Percentiles rank a stretch among this genome's conserved stretches.
Conservation (phyloP, 2,113 vertebrate genomes). For the Seriola aureovittata region DNA sequence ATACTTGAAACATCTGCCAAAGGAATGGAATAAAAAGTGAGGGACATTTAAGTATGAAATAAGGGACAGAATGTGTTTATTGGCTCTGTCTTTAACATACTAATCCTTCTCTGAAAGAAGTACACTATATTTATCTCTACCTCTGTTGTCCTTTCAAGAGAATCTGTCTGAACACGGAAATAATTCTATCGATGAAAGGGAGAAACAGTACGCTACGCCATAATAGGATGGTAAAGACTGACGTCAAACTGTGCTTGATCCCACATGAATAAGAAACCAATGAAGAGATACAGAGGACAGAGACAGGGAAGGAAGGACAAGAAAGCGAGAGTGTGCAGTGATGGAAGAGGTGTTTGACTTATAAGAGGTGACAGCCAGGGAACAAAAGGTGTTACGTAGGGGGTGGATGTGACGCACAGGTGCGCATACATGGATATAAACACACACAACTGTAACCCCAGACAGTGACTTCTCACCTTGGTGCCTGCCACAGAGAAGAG, state of each 20-base stretch:
- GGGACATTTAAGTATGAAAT: not conserved
- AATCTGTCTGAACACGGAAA: not conserved
- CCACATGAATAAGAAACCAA: not conserved
- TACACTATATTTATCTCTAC: not conserved
- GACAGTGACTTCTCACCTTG: slow-evolving; percentile 21
- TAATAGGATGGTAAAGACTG: not conserved
- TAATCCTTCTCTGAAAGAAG: not conserved
- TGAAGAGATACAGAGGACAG: not conserved
- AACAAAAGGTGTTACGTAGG: slow-evolving; percentile 29
- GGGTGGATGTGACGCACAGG: slow-evolving; percentile 15
- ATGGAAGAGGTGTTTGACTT: slow-evolving; percentile 27
- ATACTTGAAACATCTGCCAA: not conserved
- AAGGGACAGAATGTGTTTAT: not conserved
- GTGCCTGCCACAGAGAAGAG: not conserved
- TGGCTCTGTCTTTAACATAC: not conserved
- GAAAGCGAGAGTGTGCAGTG: not conserved
- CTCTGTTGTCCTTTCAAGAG: not conserved
- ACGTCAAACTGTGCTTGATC: not conserved
- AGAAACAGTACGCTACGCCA: not conserved
- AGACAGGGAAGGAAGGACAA: not conserved
- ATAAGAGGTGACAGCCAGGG: slow-evolving; percentile 16
- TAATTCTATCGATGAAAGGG: not conserved
- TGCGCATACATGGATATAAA: not conserved
- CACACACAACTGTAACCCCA: slow-evolving; percentile 6
- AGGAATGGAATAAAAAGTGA: not conserved